A percentile compares a stretch with the other conserved stretches of the same genome.
Conservation (phyloP, 2,797 vertebrate species). For the Podarcis lilfordi region DNA sequence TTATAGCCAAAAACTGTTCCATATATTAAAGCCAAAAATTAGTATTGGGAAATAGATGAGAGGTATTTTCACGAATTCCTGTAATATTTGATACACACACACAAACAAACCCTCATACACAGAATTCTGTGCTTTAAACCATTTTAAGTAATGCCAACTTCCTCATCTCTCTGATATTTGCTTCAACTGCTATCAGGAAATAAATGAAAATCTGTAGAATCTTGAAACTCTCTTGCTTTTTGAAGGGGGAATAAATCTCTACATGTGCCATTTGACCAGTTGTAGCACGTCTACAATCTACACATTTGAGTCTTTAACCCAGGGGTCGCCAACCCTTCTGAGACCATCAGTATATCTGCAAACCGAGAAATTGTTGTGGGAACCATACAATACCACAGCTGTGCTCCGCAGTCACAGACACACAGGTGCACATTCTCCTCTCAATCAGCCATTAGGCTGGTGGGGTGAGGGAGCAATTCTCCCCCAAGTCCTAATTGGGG, state of each 20-base stretch:
- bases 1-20: slow-evolving; percentile 15
- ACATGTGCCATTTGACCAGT: neutral
- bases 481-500: no score
- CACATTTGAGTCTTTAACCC: neutral
- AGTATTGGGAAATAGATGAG: neutral
- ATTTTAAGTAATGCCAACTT: neutral
- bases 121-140: rapidly evolving
- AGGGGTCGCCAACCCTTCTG: no score
- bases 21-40: neutral
- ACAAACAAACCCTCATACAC: neutral
- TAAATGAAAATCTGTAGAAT: neutral
- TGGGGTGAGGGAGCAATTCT: no score
- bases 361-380: no score
- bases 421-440: no score
- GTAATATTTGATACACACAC: neutral
- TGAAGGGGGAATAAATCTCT: neutral
- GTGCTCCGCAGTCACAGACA: no score
- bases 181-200: slow-evolving; percentile 12
- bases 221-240: neutral
- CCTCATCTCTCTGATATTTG: neutral
- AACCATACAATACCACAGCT: no score
- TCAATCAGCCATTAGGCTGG: no score
- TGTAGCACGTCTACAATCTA: neutral
- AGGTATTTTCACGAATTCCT: neutral
- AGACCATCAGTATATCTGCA: no score